Conservation (phyloP, 1,140 invertebrate genomes). For the Pinna nobilis region DNA sequence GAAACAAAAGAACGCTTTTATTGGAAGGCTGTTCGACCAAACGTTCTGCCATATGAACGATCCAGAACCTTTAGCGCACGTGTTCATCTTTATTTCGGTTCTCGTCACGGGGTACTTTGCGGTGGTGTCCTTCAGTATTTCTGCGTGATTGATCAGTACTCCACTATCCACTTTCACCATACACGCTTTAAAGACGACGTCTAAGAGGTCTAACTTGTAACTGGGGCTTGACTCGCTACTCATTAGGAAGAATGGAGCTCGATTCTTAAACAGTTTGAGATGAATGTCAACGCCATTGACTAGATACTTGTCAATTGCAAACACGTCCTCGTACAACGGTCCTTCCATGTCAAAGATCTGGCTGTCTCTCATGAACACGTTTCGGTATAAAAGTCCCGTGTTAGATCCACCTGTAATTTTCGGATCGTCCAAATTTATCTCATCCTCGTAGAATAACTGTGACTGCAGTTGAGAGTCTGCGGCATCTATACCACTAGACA, state of each 20-base stretch:
- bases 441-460: constrained; percentile 13
- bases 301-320: constrained; percentile 31
- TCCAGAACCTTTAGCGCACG: not conserved
- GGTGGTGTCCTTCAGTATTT: not conserved
- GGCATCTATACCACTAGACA: constrained; percentile 20
- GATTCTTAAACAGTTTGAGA: constrained; percentile 26
- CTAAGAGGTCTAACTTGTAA: constrained; percentile 28
- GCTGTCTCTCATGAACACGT: constrained; percentile 12
- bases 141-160: constrained; percentile 20
- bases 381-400: not conserved
- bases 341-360: constrained; percentile 37
- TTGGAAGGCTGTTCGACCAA: not conserved
- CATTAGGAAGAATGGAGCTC: constrained; percentile 28
- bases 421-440: not conserved
- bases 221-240: constrained; percentile 5
- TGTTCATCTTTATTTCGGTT: constrained; percentile 21
- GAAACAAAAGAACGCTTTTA: constrained; percentile 21
- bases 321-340: constrained; percentile 31
- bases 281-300: constrained; percentile 37
- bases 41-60: constrained; percentile 9
- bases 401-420: constrained; percentile 16
- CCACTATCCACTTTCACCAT: constrained; percentile 23
- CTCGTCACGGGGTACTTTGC: constrained; percentile 14
- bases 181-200: constrained; percentile 29
- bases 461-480: constrained; percentile 18